These are phyloP conservation scores for Pteronura brasiliensis DNA, from an alignment of 2,113 vertebrate genomes.

Conservation along the genomic window DNA sequence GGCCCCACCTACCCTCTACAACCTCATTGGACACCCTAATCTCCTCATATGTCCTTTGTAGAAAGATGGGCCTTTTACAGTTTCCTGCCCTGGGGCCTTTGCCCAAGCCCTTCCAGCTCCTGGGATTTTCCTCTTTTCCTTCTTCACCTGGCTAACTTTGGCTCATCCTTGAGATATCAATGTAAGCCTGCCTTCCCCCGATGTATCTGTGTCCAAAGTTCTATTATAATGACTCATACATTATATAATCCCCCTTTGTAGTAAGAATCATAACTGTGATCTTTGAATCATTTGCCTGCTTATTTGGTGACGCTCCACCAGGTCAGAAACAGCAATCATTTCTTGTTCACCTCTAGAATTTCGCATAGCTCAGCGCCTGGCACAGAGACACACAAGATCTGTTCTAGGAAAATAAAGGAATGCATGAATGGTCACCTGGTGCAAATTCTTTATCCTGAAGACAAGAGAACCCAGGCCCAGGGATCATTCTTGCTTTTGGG, in stretches of 20 bases:
- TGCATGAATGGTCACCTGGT: neutral
- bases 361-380: neutral
- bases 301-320: neutral
- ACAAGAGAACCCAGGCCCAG: neutral
- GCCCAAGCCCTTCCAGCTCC: neutral
- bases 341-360: neutral
- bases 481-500: fast-evolving
- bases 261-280: neutral
- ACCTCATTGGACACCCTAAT: neutral
- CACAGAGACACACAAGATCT: neutral
- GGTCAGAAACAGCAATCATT: neutral
- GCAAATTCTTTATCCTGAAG: neutral
- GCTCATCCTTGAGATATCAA: neutral
- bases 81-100: neutral
- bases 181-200: neutral
- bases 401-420: neutral
- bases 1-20: neutral
- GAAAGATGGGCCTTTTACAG: neutral
- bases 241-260: neutral
- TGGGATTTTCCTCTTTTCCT: neutral
- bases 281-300: neutral
- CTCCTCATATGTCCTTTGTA: neutral
- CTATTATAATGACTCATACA: neutral
- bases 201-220: neutral
- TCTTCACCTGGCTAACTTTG: neutral